Evolutionary conservation across 2,113 vertebrate genomes (phyloP).

Genomic region (Eonycteris spelaea): DNA sequence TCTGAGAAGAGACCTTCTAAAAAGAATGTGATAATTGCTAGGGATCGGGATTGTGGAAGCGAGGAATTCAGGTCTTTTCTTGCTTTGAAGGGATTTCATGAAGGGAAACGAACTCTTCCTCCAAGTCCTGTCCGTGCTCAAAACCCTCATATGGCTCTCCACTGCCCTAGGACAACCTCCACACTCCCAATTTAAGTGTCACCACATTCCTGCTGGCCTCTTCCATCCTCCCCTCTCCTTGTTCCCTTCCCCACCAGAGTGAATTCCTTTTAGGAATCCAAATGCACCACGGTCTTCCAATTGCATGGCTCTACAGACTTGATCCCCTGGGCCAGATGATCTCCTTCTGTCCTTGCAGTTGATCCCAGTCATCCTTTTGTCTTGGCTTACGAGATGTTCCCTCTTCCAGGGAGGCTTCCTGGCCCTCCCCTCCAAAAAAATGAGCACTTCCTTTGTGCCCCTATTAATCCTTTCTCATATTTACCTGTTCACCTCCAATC

Average conservation of each 20-base stretch:
- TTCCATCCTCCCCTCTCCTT: background rate
- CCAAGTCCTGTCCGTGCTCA: background rate
- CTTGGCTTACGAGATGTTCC: background rate
- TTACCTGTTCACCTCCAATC: background rate
- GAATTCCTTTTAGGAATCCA: background rate
- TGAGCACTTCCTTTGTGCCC: background rate
- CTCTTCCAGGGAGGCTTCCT: background rate
- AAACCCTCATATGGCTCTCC: background rate
- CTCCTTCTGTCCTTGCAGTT: background rate
- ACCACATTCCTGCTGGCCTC: background rate
- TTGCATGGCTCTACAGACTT: background rate
- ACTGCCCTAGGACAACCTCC: background rate
- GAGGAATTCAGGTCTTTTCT: background rate
- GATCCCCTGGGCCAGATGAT: background rate
- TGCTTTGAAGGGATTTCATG: background rate
- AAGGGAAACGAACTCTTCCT: background rate
- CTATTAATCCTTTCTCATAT: background rate
- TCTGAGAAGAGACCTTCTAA: background rate
- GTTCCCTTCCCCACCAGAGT: background rate
- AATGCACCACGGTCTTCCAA: background rate
- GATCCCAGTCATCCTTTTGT: background rate
- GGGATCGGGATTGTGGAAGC: background rate
- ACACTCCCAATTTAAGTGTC: too few relatives aligned
- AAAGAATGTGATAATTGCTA: background rate
- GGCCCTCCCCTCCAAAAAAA: background rate